Base-by-base conservation (phyloP, 2,797 vertebrate genomes). In the Hyperoplus immaculatus region DNA sequence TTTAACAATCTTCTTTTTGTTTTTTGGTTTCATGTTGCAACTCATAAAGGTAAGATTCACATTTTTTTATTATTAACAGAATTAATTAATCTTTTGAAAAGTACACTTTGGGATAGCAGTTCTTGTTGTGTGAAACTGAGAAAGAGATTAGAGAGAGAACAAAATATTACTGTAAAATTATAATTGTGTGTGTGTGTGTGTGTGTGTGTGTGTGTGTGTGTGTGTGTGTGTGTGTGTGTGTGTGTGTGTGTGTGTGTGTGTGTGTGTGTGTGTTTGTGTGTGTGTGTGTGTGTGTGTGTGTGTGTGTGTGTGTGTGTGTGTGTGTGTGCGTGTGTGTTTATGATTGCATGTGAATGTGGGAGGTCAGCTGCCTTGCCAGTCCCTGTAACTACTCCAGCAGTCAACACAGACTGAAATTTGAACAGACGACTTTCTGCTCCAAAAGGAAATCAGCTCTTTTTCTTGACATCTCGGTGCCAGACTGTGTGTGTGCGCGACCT, bases 321-420 rank as follows among this genome's bases (percentile, higher is more conserved):
- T 70, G 1, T 64, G 53, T 59, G 71, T 29, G 29, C 3, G 29
- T 29, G 29, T 29, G 29, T 29, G 29, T 29, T 29, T 29, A 29
- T 29, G 29, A 29, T 29, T 29, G 29, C 29, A 29, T 29, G 29
- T 50, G 62, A 56, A 12, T 49, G 49, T 65, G 11, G 14, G 75
- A 65, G 45, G 65, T 63, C 49, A 69, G 53, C 49, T 55, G 58
- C 50, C 29, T 61, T 50, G 42, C 62, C 69, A 36, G 57, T 43
- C 29, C 14, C 53, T 79, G 45, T 66, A 56, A 80, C 67, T 61
- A 57, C 69, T 74, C 63, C 68, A 80, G 69, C 36, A 10, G 47
- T 83, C 65, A 74, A 63, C 57, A 46, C 41, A 18, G 14, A 69
- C 64, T 68, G 64, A 89, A 80, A 83, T 70, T 82, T 61, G 76